Evolutionary conservation across 2,888 invertebrate species (phyloP).

Genomic region (Drosophila pegasa): DNA sequence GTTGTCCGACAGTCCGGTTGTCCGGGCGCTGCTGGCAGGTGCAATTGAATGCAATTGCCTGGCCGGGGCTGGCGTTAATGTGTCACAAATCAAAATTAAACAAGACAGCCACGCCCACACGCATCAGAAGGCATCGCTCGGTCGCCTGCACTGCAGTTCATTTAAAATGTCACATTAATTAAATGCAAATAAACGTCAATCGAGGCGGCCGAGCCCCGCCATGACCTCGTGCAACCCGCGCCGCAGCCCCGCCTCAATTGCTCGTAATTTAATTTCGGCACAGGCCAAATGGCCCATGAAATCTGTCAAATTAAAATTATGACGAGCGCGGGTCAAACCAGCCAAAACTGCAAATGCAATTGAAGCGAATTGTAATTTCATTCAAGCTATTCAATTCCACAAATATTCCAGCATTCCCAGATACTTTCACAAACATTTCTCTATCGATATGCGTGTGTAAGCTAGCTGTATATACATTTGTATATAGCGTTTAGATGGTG

Average conservation of each 20-base stretch:
- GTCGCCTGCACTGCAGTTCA: conserved; percentile 53
- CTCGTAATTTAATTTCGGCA: conserved; percentile 47
- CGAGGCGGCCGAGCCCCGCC: conserved; percentile 13
- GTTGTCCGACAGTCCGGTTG: not conserved
- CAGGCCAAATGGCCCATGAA: conserved; percentile 55
- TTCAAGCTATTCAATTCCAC: conserved; percentile 5
- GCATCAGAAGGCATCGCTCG: conserved; percentile 18
- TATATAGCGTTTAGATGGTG: too few species aligned
- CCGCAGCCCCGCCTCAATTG: conserved; percentile 1
- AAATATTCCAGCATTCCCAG: not conserved
- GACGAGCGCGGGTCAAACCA: conserved; percentile 40
- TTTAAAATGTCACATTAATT: conserved; percentile 77
- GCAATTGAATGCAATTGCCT: conserved; percentile 71
- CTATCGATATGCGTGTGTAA: too few species aligned
- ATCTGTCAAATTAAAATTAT: conserved; percentile 62
- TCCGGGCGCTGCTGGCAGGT: conserved; percentile 45
- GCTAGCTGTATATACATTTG: too few species aligned
- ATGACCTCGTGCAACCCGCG: not conserved
- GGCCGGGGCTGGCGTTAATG: conserved; percentile 56
- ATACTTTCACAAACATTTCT: not conserved
- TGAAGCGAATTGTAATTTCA: conserved; percentile 14
- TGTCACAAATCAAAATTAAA: conserved; percentile 73
- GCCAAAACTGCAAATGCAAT: conserved; percentile 32
- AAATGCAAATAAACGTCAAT: conserved; percentile 75
- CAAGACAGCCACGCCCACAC: conserved; percentile 55